Conservation (phyloP, 2,888 invertebrate species). For the Pemphredon lugubris region DNA sequence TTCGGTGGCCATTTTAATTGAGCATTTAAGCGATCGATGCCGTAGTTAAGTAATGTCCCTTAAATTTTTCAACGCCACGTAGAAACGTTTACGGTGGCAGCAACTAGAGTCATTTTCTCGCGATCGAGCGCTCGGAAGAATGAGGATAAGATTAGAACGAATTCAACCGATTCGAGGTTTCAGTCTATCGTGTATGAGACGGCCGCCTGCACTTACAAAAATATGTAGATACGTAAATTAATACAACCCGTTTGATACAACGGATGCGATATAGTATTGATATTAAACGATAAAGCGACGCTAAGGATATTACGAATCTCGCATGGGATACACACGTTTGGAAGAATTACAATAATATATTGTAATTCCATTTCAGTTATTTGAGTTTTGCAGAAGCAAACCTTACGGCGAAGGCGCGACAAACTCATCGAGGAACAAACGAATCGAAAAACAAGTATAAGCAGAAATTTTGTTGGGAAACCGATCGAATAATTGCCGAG, state of each 20-base stretch:
- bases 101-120: neutral
- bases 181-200: slow-evolving; percentile 36
- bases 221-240: slow-evolving; percentile 4
- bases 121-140: slow-evolving; percentile 31
- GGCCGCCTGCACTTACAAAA: neutral
- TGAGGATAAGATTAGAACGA: slow-evolving; percentile 31
- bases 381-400: no score
- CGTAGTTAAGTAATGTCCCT: slow-evolving; percentile 1
- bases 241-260: neutral
- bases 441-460: neutral
- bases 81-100: neutral
- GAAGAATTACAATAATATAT: no score
- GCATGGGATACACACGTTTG: no score
- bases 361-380: no score
- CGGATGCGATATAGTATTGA: no score
- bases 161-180: slow-evolving; percentile 19
- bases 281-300: no score
- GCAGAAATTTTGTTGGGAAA: neutral
- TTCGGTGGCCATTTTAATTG: no score
- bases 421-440: no score
- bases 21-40: slow-evolving; percentile 54
- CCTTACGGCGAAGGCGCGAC: no score
- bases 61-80: slow-evolving; percentile 1
- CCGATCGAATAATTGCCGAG: slow-evolving; percentile 11
- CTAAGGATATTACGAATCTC: no score